phyloP scores from a whole-genome alignment of 2,888 invertebrate species.

The Noctua fimbriata region DNA sequence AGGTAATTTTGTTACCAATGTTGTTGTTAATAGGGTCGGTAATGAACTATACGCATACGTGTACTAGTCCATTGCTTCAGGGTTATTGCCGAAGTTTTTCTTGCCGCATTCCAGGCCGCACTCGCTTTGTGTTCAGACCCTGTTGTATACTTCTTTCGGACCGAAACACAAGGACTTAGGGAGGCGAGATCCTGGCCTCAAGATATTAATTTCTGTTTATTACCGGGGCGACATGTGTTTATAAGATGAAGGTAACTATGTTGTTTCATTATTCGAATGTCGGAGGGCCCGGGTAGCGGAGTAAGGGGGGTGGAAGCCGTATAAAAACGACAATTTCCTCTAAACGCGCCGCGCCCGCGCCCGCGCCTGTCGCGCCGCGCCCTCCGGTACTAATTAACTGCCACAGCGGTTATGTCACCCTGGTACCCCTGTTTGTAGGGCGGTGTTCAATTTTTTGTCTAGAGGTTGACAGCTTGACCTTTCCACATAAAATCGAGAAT shows the following conservation, averaged over 20 bases:
- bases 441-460: constrained; percentile 79
- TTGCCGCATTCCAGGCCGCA: background rate
- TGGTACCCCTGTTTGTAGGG: constrained; percentile 86
- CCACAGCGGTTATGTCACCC: constrained; percentile 89
- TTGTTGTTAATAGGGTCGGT: background rate
- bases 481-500: constrained; percentile 62
- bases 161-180: constrained; percentile 39
- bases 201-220: constrained; percentile 88
- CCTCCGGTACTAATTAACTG: constrained; percentile 89
- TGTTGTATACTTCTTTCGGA: constrained; percentile 26
- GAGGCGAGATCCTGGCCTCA: constrained; percentile 69
- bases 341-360: constrained; percentile 88
- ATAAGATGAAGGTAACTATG: constrained; percentile 87
- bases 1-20: background rate
- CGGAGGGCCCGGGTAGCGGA: constrained; percentile 73
- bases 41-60: background rate
- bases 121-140: constrained; percentile 21
- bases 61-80: background rate
- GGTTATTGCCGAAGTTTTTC: background rate
- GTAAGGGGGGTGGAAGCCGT: constrained; percentile 84
- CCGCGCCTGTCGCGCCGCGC: constrained; percentile 88
- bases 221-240: constrained; percentile 85
- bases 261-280: constrained; percentile 87
- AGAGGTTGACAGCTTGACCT: constrained; percentile 74
- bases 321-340: constrained; percentile 91